These are phyloP conservation scores for Labrus mixtus DNA, from an alignment of 2,113 vertebrate genomes.

Conservation along the genomic window DNA sequence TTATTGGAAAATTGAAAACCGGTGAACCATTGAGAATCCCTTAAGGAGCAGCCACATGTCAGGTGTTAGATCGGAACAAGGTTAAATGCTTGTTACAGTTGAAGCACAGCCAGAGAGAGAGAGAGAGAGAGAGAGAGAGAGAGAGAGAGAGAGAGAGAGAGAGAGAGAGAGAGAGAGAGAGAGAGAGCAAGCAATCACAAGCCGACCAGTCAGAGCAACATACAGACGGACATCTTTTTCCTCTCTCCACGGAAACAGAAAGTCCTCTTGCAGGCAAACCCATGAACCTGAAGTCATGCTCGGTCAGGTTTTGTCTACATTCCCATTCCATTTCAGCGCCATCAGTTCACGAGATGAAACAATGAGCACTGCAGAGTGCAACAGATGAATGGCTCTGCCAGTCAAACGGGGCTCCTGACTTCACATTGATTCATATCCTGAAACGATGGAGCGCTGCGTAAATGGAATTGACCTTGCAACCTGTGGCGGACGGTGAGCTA, in stretches of 20 bases:
- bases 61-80: conserved; percentile 57
- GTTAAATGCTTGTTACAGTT: conserved; percentile 52
- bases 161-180: too few relatives aligned
- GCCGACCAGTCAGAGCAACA: conserved; percentile 61
- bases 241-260: conserved; percentile 31
- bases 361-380: conserved; percentile 16
- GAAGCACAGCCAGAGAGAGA: conserved; percentile 61
- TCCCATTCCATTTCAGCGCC: conserved; percentile 60
- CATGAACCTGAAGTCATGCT: conserved; percentile 58
- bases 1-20: conserved; percentile 63
- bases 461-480: conserved; percentile 72
- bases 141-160: too few relatives aligned
- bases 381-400: conserved; percentile 23
- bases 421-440: conserved; percentile 62
- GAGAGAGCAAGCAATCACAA: conserved; percentile 13
- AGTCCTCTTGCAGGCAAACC: conserved; percentile 55
- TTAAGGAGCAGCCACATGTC: conserved; percentile 33
- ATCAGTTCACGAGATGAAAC: conserved; percentile 63
- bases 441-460: conserved; percentile 38
- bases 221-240: conserved; percentile 36
- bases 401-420: not conserved
- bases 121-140: not conserved
- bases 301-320: conserved; percentile 46
- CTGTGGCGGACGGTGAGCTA: conserved; percentile 73
- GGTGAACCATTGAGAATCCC: conserved; percentile 48